Conservation (phyloP, 2,888 invertebrate species). For the Onchidella celtica region DNA sequence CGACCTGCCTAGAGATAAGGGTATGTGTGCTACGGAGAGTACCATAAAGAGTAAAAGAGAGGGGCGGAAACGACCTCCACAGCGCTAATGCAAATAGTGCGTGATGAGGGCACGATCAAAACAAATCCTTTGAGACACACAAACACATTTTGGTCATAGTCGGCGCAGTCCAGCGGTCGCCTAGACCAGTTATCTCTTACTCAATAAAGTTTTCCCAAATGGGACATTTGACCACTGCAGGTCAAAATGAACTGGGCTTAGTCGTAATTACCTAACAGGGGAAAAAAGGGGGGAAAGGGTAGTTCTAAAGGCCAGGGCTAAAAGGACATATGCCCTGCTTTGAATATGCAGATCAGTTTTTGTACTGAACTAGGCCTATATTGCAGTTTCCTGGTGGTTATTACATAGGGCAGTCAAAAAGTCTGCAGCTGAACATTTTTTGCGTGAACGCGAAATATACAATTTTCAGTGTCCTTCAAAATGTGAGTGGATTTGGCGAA, state of each 20-base stretch:
- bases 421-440: too few relatives aligned
- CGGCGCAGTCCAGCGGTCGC: background rate
- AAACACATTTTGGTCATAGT: background rate
- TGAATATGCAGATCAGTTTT: too few relatives aligned
- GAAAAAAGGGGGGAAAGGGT: background rate
- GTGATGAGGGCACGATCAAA: background rate
- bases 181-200: background rate
- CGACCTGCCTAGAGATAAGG: too few relatives aligned
- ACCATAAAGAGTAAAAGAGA: background rate
- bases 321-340: too few relatives aligned
- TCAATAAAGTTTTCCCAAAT: background rate
- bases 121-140: background rate
- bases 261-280: background rate
- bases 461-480: too few relatives aligned
- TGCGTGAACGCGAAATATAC: too few relatives aligned
- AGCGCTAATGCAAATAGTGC: background rate
- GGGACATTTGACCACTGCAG: background rate
- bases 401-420: too few relatives aligned
- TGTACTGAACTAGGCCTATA: too few relatives aligned
- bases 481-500: too few relatives aligned
- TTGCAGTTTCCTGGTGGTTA: too few relatives aligned
- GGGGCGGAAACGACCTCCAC: background rate
- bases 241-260: background rate
- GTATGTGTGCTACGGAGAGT: too few relatives aligned
- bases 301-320: background rate